Evolutionary conservation across 37 sponge, comb jelly and placozoan genomes (phyloP), one percentile per base, ranked within the genome.

Genomic region (Oscarella lobularis): DNA sequence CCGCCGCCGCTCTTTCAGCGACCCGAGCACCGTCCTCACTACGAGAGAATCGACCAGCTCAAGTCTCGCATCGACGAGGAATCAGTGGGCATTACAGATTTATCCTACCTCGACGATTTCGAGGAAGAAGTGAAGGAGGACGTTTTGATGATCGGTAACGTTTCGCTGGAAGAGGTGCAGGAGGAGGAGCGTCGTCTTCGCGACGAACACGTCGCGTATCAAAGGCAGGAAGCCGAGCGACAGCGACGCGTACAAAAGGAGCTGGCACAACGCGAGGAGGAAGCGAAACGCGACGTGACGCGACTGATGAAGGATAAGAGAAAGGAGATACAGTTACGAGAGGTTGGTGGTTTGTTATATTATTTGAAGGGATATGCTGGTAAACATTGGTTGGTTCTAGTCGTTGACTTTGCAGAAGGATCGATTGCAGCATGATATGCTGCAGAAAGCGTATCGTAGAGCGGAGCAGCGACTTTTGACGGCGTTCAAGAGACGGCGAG

Each of bases 131-230:
- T 38, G 37, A 41, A 38, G 67, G 77, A 80, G 66, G 81, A 80
- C 54, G 81, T 80, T 55, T 73, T 80, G 35, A 33, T 80, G 76
- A 38, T 80, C 1, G 81, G 81, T n/a, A 80, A 80, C 35, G 66
- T 80, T 3, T 80, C 81, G n/a, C 35, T 80, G 2, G 81, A 80
- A 37, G 81, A 80, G 1, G 75, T 80, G 14, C 67, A 80, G 75
- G 76, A 67, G 9, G 81, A 80, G 36, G 81, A 80, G 37, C 75
- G 65, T 34, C 73, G 81, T n/a, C 66, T 80, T 6, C 39, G 75
- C 6, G 81, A 74, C 35, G 81, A 80, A 32, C 81, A 80, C 38
- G 35, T 80, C 29, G 5, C 38, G 66, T 80, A 67, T 68, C 81
- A 80, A 69, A 66, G 75, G 35, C 76, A 78, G 39, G 38, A 80